Evolutionary conservation across 2,113 vertebrate genomes (phyloP).

Genomic region (Condylura cristata): DNA sequence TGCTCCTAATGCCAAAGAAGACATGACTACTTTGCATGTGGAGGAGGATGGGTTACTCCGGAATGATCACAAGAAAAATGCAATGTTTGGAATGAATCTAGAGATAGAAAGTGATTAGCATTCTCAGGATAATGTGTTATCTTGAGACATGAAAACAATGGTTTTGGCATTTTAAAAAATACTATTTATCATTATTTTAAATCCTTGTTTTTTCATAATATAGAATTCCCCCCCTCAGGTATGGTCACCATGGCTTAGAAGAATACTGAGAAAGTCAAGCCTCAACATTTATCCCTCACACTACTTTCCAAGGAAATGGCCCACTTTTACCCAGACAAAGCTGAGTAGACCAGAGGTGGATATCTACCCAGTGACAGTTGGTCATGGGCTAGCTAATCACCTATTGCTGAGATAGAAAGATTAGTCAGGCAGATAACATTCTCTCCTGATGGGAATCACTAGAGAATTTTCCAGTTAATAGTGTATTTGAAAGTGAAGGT

Average conservation of each 20-base stretch:
- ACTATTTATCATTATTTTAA: no score
- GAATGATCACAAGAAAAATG: not conserved
- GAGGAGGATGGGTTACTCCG: not conserved
- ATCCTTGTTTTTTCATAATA: no score
- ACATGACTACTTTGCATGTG: not conserved
- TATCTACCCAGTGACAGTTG: not conserved
- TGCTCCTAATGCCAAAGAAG: not conserved
- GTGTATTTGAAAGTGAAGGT: not conserved
- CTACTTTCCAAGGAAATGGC: not conserved
- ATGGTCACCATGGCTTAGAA: not conserved
- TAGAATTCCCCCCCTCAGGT: no score
- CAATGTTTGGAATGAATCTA: not conserved
- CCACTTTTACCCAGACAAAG: not conserved
- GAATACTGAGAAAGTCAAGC: not conserved
- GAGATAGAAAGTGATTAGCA: not conserved
- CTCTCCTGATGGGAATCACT: not conserved
- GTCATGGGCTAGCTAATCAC: not conserved
- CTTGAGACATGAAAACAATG: not conserved
- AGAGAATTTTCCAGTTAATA: not conserved
- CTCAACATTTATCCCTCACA: not conserved
- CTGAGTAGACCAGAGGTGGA: not conserved
- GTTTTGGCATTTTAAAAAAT: not conserved
- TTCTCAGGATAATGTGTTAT: not conserved
- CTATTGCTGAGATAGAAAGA: not conserved
- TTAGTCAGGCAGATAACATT: not conserved